phyloP scores from a whole-genome alignment of 2,888 invertebrate genomes.

The Bruchidius siliquastri region DNA sequence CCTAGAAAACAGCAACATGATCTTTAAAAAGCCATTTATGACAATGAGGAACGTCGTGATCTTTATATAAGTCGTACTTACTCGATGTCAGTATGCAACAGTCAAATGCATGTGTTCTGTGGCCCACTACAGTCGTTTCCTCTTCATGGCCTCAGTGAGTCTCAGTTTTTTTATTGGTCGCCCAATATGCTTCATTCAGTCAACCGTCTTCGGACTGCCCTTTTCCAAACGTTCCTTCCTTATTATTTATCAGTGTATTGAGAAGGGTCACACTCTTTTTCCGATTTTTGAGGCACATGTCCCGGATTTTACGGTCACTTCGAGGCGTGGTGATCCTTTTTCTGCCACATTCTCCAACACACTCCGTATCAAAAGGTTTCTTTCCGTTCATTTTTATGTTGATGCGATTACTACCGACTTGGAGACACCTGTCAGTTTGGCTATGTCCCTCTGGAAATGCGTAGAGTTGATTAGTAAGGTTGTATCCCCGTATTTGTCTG shows the following conservation, averaged over 20 bases:
- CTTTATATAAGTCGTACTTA: neutral
- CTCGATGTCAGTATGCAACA: slow-evolving; percentile 3
- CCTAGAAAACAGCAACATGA: neutral
- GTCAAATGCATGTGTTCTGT: slow-evolving; percentile 2
- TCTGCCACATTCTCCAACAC: neutral
- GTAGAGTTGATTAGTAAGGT: neutral
- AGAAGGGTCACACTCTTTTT: neutral
- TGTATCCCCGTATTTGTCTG: neutral
- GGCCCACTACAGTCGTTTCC: neutral
- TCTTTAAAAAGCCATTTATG: no score
- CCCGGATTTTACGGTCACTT: neutral
- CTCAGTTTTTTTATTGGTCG: neutral
- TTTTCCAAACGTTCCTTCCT: neutral
- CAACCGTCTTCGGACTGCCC: slow-evolving; percentile 1
- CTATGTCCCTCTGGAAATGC: neutral
- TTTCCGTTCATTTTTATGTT: neutral
- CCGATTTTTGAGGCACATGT: slow-evolving; percentile 2
- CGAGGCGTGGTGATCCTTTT: slow-evolving; percentile 1
- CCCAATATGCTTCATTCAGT: neutral
- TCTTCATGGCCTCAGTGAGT: neutral
- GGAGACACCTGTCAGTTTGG: neutral
- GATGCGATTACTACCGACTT: neutral
- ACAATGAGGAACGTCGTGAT: no score
- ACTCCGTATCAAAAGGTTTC: neutral
- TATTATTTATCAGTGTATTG: neutral